These are phyloP conservation scores for Lithobius niger DNA, from an alignment of 1,140 invertebrate genomes.

Conservation along the genomic window DNA sequence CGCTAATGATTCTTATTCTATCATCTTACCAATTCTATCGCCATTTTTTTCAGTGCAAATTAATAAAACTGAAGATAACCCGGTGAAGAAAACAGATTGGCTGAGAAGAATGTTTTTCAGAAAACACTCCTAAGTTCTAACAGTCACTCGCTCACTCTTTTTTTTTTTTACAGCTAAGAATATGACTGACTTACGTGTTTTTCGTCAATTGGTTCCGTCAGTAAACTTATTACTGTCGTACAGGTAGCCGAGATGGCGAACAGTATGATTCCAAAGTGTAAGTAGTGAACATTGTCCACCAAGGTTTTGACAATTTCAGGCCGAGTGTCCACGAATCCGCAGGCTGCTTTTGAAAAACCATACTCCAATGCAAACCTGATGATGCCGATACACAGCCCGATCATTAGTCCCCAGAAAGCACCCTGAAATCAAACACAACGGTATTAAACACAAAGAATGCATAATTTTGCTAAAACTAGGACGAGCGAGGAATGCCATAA, in stretches of 20 bases:
- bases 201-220: conserved; percentile 32
- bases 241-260: conserved; percentile 28
- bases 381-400: conserved; percentile 24
- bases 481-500: too few relatives aligned
- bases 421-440: conserved; percentile 23
- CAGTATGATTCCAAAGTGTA: conserved; percentile 28
- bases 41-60: too few relatives aligned
- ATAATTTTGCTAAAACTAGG: too few relatives aligned
- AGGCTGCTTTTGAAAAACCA: conserved; percentile 15
- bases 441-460: too few relatives aligned
- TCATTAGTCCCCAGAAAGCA: conserved; percentile 29
- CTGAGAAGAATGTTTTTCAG: too few relatives aligned
- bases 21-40: too few relatives aligned
- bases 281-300: conserved; percentile 28
- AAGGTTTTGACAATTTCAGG: conserved; percentile 13
- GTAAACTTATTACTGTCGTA: conserved; percentile 29
- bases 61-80: too few relatives aligned
- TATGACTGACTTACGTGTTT: conserved; percentile 30
- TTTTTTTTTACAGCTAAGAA: too few relatives aligned
- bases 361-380: conserved; percentile 22
- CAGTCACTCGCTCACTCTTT: too few relatives aligned
- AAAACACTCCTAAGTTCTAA: too few relatives aligned
- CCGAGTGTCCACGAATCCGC: conserved; percentile 21
- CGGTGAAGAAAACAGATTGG: too few relatives aligned
- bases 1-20: too few relatives aligned